Percentiles rank a stretch among this genome's conserved stretches.
These are phyloP conservation scores for Arrhamphus sclerolepis DNA, from an alignment of 2,797 vertebrate genomes.

Conservation along the genomic window DNA sequence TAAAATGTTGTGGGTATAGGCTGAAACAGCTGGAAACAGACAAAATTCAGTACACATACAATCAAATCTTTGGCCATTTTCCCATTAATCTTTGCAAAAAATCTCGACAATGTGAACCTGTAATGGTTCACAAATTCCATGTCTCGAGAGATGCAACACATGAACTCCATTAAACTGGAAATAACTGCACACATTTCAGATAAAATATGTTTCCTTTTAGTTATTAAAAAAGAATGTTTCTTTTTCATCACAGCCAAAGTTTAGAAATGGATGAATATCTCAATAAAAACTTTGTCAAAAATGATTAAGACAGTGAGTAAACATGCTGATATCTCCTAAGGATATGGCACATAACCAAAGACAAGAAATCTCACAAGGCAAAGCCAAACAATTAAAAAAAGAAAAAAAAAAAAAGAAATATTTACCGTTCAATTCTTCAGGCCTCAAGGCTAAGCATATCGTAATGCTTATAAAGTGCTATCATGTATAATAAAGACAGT, in stretches of 20 bases:
- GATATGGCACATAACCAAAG: conserved; percentile 74
- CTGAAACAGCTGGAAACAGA: too few relatives aligned
- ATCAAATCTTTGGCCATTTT: too few relatives aligned
- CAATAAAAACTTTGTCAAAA: conserved; percentile 78
- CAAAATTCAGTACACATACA: too few relatives aligned
- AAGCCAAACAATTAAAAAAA: conserved; percentile 64
- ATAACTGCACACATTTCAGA: conserved; percentile 59
- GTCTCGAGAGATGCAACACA: not conserved
- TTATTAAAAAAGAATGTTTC: conserved; percentile 78
- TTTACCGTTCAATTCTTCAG: conserved; percentile 72
- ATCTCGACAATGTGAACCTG: not conserved
- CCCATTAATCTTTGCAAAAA: too few relatives aligned
- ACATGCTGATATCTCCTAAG: conserved; percentile 65
- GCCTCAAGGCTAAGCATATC: conserved; percentile 73
- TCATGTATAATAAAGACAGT: conserved; percentile 72
- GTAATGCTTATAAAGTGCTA: conserved; percentile 85
- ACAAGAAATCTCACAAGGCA: conserved; percentile 72
- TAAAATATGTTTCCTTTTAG: conserved; percentile 84
- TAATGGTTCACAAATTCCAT: not conserved
- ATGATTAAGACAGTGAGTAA: conserved; percentile 69
- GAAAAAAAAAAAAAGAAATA: conserved; percentile 60
- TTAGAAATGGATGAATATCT: conserved; percentile 74
- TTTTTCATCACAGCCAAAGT: conserved; percentile 79
- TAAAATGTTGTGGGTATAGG: too few relatives aligned
- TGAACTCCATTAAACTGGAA: conserved; percentile 31